phyloP scores from a whole-genome alignment of 2,888 invertebrate species.

The Caenorhabditis sp. region DNA sequence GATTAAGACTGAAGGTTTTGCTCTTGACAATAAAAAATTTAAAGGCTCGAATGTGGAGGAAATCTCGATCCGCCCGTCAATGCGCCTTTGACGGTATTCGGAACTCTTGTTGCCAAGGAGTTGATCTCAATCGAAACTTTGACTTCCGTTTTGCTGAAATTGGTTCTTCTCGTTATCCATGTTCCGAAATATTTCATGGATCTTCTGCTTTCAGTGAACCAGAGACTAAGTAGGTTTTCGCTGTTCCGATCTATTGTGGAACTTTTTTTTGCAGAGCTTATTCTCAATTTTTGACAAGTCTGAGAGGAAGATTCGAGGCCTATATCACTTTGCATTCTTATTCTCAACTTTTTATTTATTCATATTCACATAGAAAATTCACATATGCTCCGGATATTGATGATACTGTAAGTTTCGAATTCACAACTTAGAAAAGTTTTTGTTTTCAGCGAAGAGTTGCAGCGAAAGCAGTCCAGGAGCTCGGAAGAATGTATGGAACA shows the following conservation, averaged over 20 bases:
- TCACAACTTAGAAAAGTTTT: not conserved
- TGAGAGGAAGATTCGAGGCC: constrained; percentile 60
- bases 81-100: constrained; percentile 57
- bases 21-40: constrained; percentile 1
- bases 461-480: constrained; percentile 58
- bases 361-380: constrained; percentile 65
- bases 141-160: constrained; percentile 66
- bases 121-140: constrained; percentile 68
- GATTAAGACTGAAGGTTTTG: no score
- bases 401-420: constrained; percentile 66
- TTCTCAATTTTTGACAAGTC: constrained; percentile 57
- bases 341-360: constrained; percentile 69
- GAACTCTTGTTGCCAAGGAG: constrained; percentile 65
- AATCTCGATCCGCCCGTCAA: constrained; percentile 57
- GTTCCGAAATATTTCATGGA: constrained; percentile 70
- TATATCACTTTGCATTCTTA: constrained; percentile 69
- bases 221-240: constrained; percentile 51
- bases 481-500: constrained; percentile 68
- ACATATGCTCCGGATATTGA: constrained; percentile 67
- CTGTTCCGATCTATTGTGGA: not conserved
- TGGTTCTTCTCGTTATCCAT: constrained; percentile 67
- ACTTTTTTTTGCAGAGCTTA: constrained; percentile 51
- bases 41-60: constrained; percentile 67
- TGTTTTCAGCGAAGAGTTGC: constrained; percentile 65
- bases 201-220: constrained; percentile 68